Evolutionary conservation across 2,888 invertebrate species (phyloP).

Genomic region (Eurois occulta): DNA sequence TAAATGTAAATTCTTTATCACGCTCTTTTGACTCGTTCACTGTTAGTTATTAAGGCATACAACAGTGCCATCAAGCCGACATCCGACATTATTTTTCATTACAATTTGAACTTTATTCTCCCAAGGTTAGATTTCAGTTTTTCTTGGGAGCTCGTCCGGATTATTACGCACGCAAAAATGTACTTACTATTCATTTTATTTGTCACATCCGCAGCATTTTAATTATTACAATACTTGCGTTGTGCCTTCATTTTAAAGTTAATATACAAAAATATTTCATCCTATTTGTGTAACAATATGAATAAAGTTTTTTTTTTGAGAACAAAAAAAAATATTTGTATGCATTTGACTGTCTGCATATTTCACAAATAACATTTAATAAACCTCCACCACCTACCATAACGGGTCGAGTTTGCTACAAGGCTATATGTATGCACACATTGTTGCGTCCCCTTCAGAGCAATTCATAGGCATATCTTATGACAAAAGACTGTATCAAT

Average conservation of each 20-base stretch:
- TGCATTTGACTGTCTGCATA: neutral
- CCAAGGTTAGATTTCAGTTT: conserved; percentile 14
- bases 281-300: conserved; percentile 4
- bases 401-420: neutral
- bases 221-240: conserved; percentile 61
- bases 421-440: neutral
- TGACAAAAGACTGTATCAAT: conserved; percentile 26
- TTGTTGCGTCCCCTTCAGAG: neutral
- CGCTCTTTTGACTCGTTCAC: conserved; percentile 69
- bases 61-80: conserved; percentile 65
- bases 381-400: neutral
- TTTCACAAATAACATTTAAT: neutral
- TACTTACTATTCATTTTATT: conserved; percentile 67
- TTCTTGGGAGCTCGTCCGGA: conserved; percentile 15
- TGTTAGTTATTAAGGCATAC: conserved; percentile 70
- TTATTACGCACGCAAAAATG: conserved; percentile 68
- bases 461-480: neutral
- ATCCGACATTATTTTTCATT: conserved; percentile 23
- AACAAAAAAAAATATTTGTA: neutral
- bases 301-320: neutral
- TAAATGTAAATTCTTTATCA: conserved; percentile 79
- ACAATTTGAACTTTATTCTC: conserved; percentile 59
- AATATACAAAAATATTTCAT: conserved; percentile 43
- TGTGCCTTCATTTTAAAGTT: conserved; percentile 34
- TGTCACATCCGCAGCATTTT: conserved; percentile 64